phyloP scores from a whole-genome alignment of 2,113 vertebrate species.

The Crotophaga sulcirostris region DNA sequence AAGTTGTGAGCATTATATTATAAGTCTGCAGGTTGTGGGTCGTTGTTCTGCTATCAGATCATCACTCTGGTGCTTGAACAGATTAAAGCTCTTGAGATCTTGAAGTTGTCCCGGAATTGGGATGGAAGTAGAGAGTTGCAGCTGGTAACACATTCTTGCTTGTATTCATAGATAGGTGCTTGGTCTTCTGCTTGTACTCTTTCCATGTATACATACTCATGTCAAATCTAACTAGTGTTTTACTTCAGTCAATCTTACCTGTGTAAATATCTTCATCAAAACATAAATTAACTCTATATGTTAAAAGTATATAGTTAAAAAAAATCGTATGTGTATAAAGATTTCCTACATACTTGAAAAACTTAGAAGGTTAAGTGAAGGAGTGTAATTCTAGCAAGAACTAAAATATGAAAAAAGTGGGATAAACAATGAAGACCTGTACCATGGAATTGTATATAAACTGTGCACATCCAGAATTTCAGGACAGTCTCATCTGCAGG shows the following conservation, averaged over 20 bases:
- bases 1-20: neutral
- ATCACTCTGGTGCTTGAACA: neutral
- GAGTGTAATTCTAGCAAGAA: neutral
- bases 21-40: neutral
- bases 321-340: neutral
- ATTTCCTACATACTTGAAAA: neutral
- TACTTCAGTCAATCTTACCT: neutral
- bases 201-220: neutral
- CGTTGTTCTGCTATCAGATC: neutral
- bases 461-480: neutral
- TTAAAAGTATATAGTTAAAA: neutral
- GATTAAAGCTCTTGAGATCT: neutral
- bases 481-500: neutral
- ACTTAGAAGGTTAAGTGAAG: neutral
- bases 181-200: neutral
- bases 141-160: neutral
- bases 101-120: neutral
- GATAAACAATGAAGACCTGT: neutral
- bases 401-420: neutral
- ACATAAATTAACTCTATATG: neutral
- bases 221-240: neutral
- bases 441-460: neutral
- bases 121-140: neutral
- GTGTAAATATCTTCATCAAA: neutral
- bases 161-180: neutral